phyloP scores from a whole-genome alignment of 2,888 invertebrate species.

The Mactromeris polynyma region DNA sequence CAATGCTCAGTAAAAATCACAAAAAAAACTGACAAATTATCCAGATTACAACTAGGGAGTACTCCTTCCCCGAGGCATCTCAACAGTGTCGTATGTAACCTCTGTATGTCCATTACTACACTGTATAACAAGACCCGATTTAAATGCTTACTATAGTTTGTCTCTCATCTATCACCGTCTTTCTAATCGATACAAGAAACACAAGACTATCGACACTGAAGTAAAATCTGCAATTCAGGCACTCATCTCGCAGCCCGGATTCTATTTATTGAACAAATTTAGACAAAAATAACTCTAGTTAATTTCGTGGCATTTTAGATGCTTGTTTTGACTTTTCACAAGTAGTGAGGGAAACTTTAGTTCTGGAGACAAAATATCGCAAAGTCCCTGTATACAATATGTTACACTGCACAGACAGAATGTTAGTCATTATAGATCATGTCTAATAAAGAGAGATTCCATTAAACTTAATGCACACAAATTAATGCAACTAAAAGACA shows the following conservation, averaged over 20 bases:
- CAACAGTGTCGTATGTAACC: background rate
- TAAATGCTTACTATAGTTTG: constrained; percentile 9
- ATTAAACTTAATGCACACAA: no score
- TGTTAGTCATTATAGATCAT: background rate
- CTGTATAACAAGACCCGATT: constrained; percentile 9
- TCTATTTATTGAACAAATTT: constrained; percentile 23
- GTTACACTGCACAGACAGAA: background rate
- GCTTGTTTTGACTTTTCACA: constrained; percentile 18
- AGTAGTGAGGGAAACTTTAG: background rate
- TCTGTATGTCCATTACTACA: background rate
- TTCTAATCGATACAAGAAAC: constrained; percentile 10
- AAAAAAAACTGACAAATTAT: background rate
- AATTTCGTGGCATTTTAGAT: constrained; percentile 14
- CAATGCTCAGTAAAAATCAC: constrained; percentile 9
- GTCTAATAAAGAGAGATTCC: background rate
- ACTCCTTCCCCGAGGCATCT: background rate
- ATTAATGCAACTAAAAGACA: no score
- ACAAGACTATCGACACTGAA: constrained; percentile 10
- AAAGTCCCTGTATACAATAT: background rate
- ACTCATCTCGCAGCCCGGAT: background rate
- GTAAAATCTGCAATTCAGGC: background rate
- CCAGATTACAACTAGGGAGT: background rate
- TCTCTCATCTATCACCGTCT: constrained; percentile 11
- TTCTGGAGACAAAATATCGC: background rate
- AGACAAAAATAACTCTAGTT: constrained; percentile 23